Evolutionary conservation across 2,113 vertebrate species (phyloP).

Genomic region (Paedocypris sp.): DNA sequence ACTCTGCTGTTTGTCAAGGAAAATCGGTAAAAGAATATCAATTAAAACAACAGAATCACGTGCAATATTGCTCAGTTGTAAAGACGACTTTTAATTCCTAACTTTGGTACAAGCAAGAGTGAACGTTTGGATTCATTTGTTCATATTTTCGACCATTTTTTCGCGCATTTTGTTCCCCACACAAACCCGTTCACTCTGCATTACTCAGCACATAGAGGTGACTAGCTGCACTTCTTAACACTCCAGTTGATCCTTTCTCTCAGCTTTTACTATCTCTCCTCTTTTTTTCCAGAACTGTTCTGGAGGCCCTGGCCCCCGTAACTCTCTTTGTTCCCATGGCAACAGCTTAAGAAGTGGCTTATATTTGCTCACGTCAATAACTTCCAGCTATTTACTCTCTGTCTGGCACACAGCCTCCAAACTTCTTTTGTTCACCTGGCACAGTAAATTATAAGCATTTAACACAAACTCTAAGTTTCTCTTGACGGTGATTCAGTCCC

Average conservation of each 20-base stretch:
- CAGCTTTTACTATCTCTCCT: neutral
- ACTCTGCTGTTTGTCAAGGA: no score
- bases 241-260: neutral
- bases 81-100: no score
- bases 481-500: neutral
- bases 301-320: slow-evolving; percentile 21
- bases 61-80: no score
- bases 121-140: no score
- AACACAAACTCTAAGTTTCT: neutral
- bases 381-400: slow-evolving; percentile 17
- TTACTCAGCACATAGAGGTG: slow-evolving; percentile 5
- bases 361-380: slow-evolving; percentile 30
- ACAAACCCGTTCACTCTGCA: slow-evolving; percentile 12
- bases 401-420: slow-evolving; percentile 11
- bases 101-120: no score
- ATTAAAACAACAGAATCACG: no score
- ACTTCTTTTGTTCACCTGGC: slow-evolving; percentile 2
- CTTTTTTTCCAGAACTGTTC: slow-evolving; percentile 13
- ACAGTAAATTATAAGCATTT: slow-evolving; percentile 5
- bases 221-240: slow-evolving; percentile 1
- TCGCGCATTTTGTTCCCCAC: neutral
- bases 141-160: neutral
- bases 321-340: slow-evolving; percentile 31
- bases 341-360: slow-evolving; percentile 39
- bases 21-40: no score